Conservation (phyloP, 2,113 vertebrate species). For the Macrotis lagotis region DNA sequence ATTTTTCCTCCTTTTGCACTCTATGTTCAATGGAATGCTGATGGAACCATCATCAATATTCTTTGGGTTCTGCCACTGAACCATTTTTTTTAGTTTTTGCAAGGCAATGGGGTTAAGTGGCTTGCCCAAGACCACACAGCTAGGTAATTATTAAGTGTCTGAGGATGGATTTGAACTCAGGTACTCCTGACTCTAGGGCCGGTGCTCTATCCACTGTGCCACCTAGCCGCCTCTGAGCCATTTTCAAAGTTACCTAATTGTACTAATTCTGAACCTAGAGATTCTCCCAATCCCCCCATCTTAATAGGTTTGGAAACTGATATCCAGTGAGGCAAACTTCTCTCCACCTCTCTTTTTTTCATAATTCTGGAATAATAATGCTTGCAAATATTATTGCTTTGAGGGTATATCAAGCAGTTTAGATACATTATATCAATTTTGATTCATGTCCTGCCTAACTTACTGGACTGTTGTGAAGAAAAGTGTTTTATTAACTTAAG, state of each 20-base stretch:
- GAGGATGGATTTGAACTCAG: too few relatives aligned
- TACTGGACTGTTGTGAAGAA: neutral
- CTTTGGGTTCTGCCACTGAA: neutral
- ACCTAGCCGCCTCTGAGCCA: neutral
- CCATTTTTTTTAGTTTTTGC: too few relatives aligned
- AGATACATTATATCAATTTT: neutral
- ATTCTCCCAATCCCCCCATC: neutral
- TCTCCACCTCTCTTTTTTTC: neutral
- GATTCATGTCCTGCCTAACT: neutral
- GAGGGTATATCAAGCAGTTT: neutral
- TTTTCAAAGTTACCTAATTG: neutral
- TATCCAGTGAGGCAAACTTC: neutral
- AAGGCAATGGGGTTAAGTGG: too few relatives aligned
- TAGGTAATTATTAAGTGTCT: too few relatives aligned
- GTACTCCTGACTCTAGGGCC: too few relatives aligned
- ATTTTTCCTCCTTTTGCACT: neutral
- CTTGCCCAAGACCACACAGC: too few relatives aligned
- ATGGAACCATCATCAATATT: neutral
- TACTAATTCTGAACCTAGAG: neutral
- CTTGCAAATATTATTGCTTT: neutral
- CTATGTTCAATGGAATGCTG: neutral
- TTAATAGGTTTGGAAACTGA: neutral
- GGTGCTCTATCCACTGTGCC: too few relatives aligned
- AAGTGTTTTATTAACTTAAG: neutral
- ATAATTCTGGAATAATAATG: neutral